Base-by-base conservation (phyloP, 2,888 invertebrate species). In the Acleris emargana region DNA sequence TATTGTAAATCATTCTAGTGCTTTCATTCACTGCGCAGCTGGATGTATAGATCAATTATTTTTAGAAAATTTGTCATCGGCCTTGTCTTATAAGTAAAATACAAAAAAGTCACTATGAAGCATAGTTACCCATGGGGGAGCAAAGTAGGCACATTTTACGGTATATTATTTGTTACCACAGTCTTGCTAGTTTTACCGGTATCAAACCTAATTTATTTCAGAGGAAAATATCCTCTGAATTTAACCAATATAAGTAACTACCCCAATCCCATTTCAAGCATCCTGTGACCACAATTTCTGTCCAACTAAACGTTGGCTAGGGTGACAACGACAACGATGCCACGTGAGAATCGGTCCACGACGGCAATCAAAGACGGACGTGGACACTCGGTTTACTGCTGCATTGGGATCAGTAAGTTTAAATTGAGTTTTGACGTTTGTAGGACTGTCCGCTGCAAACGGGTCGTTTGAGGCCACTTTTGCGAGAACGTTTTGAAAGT, bases 371-470 rank as follows among this genome's bases (percentile, higher is more conserved):
- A 67, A 67, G 58, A 42, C 59, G 67, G 32, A 68, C 68, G 68
- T 68, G 68, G 51, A 25, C 43, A 13, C 57, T 43, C 59, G 49
- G 20, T 66, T 66, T 61, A 66, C 66, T 55, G 60, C 66, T 57
- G 60, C 60, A 66, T 52, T 57, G 66, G 66, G 66, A 55, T 52
- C 51, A 55, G 55, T 66, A 66, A 66, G 38, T 66, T 66, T 61
- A 66, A 66, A 66, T 66, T 66, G 66, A 66, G 66, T 66, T 66
- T 61, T 66, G 66, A 66, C 66, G 61, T 66, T 66, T 66, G 61
- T 61, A 66, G 66, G 61, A 66, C 66, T 52, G 66, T 66, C 61
- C 66, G 57, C 22, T 60, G 59, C 66, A 61, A 66, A 61, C 25
- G 22, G 57, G 66, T 57, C 66, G 66, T 66, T 61, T 60, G 66